Base-by-base conservation (phyloP, 2,888 invertebrate species). In the Byasa hedistus region DNA sequence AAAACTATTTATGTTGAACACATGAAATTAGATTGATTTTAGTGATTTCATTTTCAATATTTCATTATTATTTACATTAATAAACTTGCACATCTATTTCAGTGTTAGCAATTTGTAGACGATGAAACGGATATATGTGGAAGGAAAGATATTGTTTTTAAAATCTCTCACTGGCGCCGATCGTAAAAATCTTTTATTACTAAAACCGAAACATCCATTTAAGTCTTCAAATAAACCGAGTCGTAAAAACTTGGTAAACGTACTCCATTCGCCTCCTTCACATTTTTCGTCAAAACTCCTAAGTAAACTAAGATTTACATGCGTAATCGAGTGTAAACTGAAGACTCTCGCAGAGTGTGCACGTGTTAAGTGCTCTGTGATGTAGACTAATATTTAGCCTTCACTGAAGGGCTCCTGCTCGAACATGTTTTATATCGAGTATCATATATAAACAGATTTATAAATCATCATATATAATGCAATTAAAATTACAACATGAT, bases 301-400 rank as follows among this genome's bases (percentile, higher is more conserved):
- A 68, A 68, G 64, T 51, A 68, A 68, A 68, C 67, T 68, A 60
- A 61, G 67, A 68, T 68, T 68, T 68, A 68, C 67, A 68, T 68
- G 64, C 64, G 67, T 68, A 68, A 68, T 68, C 67, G 64, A 64
- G 57, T 64, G 67, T 68, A 64, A 61, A 68, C 67, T 57, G 57
- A 52, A 61, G 60, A 57, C 57, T 60, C 57, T 51, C 36, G 32
- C 54, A 55, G 60, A 51, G 63, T 51, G 67, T 32, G 63, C 63
- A 57, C 61, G 67, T 68, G 64, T 59, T 68, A 68, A 68, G 67
- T 68, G 67, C 67, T 64, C 51, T 61, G 67, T 61, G 60, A 64
- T 64, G 67, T 68, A 27, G 56, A 64, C 67, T 39, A 64, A 68
- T 68, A 68, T 68, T 67, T 64, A 61, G 67, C 39, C 51, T 61